These are phyloP conservation scores for Agapostemon virescens DNA, from an alignment of 2,888 invertebrate species.

Conservation along the genomic window DNA sequence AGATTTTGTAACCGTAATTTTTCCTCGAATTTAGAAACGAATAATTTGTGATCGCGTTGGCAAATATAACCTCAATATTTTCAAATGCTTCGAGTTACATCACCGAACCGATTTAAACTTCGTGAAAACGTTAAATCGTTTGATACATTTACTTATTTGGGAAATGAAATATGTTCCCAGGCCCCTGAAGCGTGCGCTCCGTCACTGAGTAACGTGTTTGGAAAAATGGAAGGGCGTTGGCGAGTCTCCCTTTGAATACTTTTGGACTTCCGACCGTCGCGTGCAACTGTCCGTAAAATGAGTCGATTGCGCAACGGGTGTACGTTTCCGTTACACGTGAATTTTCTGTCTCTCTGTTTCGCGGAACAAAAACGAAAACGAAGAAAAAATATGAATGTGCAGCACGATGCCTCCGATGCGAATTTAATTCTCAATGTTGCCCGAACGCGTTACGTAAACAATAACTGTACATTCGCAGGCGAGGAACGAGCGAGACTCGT, in stretches of 20 bases:
- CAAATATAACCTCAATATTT: neutral
- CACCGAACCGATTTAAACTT: no score
- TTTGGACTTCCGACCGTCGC: slow-evolving; percentile 27
- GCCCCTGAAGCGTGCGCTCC: neutral
- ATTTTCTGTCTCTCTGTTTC: neutral
- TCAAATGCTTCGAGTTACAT: neutral
- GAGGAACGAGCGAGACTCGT: slow-evolving; percentile 31
- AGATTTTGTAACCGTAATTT: no score
- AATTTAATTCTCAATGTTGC: slow-evolving; percentile 31
- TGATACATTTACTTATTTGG: neutral
- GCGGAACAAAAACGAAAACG: no score
- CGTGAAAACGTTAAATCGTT: neutral
- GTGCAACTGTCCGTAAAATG: slow-evolving; percentile 26
- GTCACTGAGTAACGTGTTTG: slow-evolving; percentile 11
- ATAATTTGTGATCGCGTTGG: neutral
- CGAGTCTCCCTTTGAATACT: slow-evolving; percentile 27
- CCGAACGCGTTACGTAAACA: slow-evolving; percentile 40
- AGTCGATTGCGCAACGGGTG: slow-evolving; percentile 38
- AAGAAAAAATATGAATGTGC: neutral
- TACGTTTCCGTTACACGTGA: slow-evolving; percentile 30
- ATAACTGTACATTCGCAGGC: slow-evolving; percentile 26
- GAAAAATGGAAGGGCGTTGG: slow-evolving; percentile 17
- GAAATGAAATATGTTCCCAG: neutral
- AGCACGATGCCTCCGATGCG: neutral
- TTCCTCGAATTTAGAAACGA: neutral